phyloP scores from a whole-genome alignment of 2,888 invertebrate species.

The Drosophila peninsularis region DNA sequence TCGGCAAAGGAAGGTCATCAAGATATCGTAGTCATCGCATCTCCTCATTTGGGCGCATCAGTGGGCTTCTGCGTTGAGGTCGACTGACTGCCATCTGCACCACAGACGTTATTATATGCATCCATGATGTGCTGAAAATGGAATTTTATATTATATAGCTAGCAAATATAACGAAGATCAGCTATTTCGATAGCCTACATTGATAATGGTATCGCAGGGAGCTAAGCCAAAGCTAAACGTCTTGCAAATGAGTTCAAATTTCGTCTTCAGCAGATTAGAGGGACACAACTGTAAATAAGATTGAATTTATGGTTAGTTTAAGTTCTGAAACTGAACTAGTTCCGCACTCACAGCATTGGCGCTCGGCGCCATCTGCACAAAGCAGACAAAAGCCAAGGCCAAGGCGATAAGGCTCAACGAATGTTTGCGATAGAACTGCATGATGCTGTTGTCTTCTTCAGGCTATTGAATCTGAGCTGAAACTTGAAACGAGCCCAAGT shows the following conservation, averaged over 20 bases:
- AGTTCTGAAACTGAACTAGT: not conserved
- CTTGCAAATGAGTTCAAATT: not conserved
- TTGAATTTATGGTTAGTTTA: not conserved
- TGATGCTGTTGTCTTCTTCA: slow-evolving; percentile 5
- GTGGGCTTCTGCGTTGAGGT: not conserved
- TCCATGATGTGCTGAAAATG: not conserved
- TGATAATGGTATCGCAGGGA: not conserved
- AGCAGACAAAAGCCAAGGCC: slow-evolving; percentile 8
- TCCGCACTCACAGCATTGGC: not conserved
- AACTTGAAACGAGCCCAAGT: not conserved
- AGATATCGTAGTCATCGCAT: not conserved
- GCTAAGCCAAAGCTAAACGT: accelerated
- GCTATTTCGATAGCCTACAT: not conserved
- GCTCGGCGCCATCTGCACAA: slow-evolving; percentile 1
- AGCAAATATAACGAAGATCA: not conserved
- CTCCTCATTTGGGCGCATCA: not conserved
- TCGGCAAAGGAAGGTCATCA: not conserved
- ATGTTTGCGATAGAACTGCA: slow-evolving; percentile 20
- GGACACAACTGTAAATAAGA: not conserved
- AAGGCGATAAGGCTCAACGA: slow-evolving; percentile 13
- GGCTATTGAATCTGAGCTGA: slow-evolving; percentile 14
- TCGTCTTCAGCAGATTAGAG: accelerated
- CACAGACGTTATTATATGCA: not conserved
- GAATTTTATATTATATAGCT: not conserved
- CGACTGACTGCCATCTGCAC: accelerated